Base-by-base conservation (phyloP, 2,113 vertebrate genomes). In the Sylvia atricapilla region DNA sequence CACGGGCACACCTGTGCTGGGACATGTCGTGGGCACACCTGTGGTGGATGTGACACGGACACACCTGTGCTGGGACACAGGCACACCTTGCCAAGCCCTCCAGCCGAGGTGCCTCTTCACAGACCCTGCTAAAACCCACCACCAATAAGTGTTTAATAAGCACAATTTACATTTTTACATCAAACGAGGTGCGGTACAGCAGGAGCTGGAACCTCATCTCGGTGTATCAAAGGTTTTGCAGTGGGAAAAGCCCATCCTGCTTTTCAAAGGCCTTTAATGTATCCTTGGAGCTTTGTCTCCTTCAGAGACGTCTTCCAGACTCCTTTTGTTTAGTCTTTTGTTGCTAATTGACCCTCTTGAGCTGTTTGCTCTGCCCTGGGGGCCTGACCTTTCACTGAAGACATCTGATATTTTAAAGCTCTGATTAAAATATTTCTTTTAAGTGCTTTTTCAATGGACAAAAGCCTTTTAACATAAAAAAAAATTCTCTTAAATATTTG, bases 331-430 rank as follows among this genome's bases (percentile, higher is more conserved):
- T 94, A 59, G 83, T 47, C 73, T 86, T 89, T 84, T 27, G 1
- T n/a, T 89, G 86, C 80, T 95, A 93, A 95, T 96, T 92, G 95
- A 93, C 76, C 91, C 89, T 90, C 76, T 49, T 47, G 94, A 92
- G 94, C 83, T 81, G 13, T 87, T 77, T 81, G 86, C 86, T 80
- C 77, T 67, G 86, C 96, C 84, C 86, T 15, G 53, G 86, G 84
- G 73, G 52, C 84, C 82, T 94, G 91, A 94, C 91, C 93, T 95
- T 90, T 67, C 86, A 49, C 41, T 87, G 76, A 70, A 89, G 62
- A 37, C 80, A 46, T 81, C 73, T 90, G 89, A 80, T 90, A 84
- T 87, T 94, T 79, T 75, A 90, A 83, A 93, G 64, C 60, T 39
- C 58, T 52, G 60, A 90, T 89, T 89, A 92, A 95, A 97, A 92